Percentiles rank a stretch among this genome's conserved stretches.
These are phyloP conservation scores for Thymelicus sylvestris DNA, from an alignment of 2,888 invertebrate species.

Conservation along the genomic window DNA sequence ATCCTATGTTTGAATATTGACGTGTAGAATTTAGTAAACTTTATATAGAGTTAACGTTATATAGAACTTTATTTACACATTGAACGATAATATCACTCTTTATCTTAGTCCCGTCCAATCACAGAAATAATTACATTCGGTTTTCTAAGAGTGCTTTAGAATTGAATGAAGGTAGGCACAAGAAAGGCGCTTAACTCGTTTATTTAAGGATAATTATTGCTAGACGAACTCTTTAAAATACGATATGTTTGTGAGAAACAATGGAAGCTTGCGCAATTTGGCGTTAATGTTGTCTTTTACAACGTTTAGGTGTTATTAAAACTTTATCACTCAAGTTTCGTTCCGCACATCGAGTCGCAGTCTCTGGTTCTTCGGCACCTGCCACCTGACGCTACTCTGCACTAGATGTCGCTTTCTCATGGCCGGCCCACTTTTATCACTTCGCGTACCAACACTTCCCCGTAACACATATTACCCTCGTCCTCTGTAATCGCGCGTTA, in stretches of 20 bases:
- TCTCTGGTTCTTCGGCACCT: conserved; percentile 80
- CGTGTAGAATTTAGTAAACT: conserved; percentile 37
- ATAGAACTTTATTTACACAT: conserved; percentile 60
- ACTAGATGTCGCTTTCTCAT: conserved; percentile 76
- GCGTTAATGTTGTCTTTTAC: conserved; percentile 60
- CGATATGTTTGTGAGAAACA: conserved; percentile 78
- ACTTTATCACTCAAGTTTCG: conserved; percentile 72
- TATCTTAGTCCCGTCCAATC: conserved; percentile 62
- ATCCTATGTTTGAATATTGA: conserved; percentile 43
- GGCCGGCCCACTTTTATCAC: conserved; percentile 81
- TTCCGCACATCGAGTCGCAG: conserved; percentile 80
- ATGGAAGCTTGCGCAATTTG: conserved; percentile 84
- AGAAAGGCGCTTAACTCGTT: conserved; percentile 73
- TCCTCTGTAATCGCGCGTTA: conserved; percentile 47
- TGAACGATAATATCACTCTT: conserved; percentile 64
- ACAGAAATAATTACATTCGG: conserved; percentile 67
- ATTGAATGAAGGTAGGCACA: conserved; percentile 77
- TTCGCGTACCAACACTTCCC: conserved; percentile 71
- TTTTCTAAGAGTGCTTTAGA: conserved; percentile 71
- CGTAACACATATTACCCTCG: conserved; percentile 66
- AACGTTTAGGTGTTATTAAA: conserved; percentile 41
- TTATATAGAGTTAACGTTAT: conserved; percentile 31
- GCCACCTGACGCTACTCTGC: conserved; percentile 72
- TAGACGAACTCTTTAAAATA: conserved; percentile 71
- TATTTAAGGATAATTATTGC: conserved; percentile 56